Percentiles rank a stretch among this genome's conserved stretches.
Conservation (phyloP, 1,140 invertebrate genomes). For the Ptiloglossa arizonensis region DNA sequence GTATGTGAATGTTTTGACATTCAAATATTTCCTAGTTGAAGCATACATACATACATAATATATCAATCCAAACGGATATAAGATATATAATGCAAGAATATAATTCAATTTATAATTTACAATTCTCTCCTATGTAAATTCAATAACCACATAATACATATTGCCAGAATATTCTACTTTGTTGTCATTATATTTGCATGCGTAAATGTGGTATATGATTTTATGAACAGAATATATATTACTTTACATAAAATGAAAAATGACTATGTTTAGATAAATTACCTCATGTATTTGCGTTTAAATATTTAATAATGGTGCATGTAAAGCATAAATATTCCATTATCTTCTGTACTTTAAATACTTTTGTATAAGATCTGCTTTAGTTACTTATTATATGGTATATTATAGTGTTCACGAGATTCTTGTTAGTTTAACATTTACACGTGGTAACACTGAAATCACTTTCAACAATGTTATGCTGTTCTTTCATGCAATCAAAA, state of each 20-base stretch:
- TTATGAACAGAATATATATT: constrained; percentile 10
- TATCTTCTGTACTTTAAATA: background rate
- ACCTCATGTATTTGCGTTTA: constrained; percentile 17
- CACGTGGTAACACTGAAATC: constrained; percentile 2
- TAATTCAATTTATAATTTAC: no score
- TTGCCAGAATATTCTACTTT: background rate
- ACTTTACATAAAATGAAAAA: constrained; percentile 1
- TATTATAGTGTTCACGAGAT: background rate
- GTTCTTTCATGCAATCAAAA: constrained; percentile 55
- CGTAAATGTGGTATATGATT: background rate
- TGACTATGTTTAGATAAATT: constrained; percentile 33
- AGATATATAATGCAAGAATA: background rate
- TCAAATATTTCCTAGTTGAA: no score
- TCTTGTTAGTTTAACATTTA: constrained; percentile 19
- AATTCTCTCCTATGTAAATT: background rate
- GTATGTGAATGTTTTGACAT: no score
- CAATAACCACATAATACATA: background rate
- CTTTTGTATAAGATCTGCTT: background rate
- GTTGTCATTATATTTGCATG: background rate
- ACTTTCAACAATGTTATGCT: background rate
- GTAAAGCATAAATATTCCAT: background rate
- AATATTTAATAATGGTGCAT: constrained; percentile 23
- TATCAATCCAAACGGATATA: no score
- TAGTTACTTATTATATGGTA: background rate
- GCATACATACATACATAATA: no score